Conservation (phyloP, 2,888 invertebrate genomes). For the Spisula subtruncata region DNA sequence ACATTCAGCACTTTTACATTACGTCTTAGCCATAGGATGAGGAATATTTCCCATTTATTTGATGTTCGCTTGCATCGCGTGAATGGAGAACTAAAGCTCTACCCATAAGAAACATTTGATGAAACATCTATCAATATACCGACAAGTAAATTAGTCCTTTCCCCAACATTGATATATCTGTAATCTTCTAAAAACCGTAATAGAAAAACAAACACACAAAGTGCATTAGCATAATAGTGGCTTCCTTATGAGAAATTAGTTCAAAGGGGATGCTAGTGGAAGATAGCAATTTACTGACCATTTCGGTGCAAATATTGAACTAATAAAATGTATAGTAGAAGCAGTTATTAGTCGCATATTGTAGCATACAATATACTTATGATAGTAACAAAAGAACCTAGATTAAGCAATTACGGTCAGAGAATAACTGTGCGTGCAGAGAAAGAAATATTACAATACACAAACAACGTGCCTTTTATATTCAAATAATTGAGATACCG, state of each 20-base stretch:
- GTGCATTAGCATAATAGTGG: constrained; percentile 51
- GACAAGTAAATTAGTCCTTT: constrained; percentile 49
- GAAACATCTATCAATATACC: constrained; percentile 21
- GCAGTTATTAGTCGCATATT: neutral
- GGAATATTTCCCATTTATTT: neutral
- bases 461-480: too few species aligned
- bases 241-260: constrained; percentile 35
- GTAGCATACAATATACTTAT: neutral
- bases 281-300: neutral
- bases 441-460: neutral
- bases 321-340: neutral
- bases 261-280: constrained; percentile 12
- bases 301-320: constrained; percentile 9
- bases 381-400: neutral
- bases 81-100: constrained; percentile 4
- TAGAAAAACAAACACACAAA: constrained; percentile 45
- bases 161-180: constrained; percentile 32
- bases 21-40: neutral
- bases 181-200: constrained; percentile 20
- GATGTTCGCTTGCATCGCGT: neutral
- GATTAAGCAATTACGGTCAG: neutral
- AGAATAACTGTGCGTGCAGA: neutral
- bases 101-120: neutral
- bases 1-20: neutral
- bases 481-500: too few species aligned